Evolutionary conservation across 2,797 vertebrate species (phyloP).

Genomic region (Ctenopoma multispine): DNA sequence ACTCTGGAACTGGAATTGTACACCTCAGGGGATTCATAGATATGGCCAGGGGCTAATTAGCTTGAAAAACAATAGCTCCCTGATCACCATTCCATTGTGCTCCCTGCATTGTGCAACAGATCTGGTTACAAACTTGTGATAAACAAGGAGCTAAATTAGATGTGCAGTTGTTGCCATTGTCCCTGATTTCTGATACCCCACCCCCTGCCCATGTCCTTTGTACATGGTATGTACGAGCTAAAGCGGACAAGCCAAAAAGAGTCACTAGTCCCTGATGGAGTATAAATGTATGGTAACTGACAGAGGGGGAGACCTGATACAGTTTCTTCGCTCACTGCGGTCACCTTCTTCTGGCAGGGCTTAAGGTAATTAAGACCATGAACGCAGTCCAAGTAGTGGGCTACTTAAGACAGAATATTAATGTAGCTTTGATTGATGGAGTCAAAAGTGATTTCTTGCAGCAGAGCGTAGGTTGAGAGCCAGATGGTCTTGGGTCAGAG

Average conservation of each 20-base stretch:
- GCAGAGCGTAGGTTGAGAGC: conserved; percentile 81
- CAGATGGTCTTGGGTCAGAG: conserved; percentile 84
- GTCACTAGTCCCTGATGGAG: conserved; percentile 78
- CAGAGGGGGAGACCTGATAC: conserved; percentile 73
- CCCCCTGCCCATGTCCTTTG: conserved; percentile 53
- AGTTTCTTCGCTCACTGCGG: conserved; percentile 73
- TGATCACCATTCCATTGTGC: conserved; percentile 86
- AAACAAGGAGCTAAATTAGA: conserved; percentile 89
- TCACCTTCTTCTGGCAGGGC: conserved; percentile 74
- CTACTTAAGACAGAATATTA: conserved; percentile 83
- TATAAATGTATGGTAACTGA: conserved; percentile 83
- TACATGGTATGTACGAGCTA: conserved; percentile 63
- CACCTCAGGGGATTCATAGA: conserved; percentile 76
- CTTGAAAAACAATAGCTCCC: conserved; percentile 90
- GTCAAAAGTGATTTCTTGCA: conserved; percentile 87
- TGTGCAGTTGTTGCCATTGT: conserved; percentile 89
- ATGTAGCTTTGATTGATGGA: conserved; percentile 87
- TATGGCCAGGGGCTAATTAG: conserved; percentile 84
- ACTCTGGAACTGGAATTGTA: conserved; percentile 64
- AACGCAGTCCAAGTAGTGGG: conserved; percentile 72
- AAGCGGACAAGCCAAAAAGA: conserved; percentile 72
- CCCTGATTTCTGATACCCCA: conserved; percentile 83
- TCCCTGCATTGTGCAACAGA: conserved; percentile 79
- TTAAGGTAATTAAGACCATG: conserved; percentile 81
- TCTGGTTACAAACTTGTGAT: conserved; percentile 86